phyloP scores from a whole-genome alignment of 2,797 vertebrate genomes.

The Sarcoramphus papa region DNA sequence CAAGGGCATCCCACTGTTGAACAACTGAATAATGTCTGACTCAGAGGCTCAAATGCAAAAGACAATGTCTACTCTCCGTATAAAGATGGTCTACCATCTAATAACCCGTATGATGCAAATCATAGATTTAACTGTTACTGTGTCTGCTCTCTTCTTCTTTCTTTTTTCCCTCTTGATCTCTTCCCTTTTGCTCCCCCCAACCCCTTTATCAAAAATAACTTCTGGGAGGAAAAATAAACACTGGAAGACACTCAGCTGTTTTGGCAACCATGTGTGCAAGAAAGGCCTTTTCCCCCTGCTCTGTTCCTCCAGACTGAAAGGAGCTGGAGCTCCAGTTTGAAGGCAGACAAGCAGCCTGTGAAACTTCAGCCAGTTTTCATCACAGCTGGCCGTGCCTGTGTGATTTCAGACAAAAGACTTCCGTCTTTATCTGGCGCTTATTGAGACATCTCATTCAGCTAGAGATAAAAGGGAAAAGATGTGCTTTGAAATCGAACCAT shows the following conservation, averaged over 20 bases:
- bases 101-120: not conserved
- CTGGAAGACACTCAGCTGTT: conserved; percentile 40
- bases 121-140: not conserved
- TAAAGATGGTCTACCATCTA: not conserved
- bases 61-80: too few species aligned
- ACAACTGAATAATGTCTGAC: not conserved
- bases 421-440: conserved; percentile 77
- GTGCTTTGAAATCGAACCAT: conserved; percentile 76
- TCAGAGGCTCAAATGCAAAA: not conserved
- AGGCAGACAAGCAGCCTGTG: conserved; percentile 75
- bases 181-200: not conserved
- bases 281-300: conserved; percentile 35
- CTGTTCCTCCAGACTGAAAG: conserved; percentile 55
- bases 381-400: conserved; percentile 75
- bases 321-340: conserved; percentile 42
- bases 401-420: conserved; percentile 78
- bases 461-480: conserved; percentile 76
- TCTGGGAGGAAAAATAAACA: conserved; percentile 43
- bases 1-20: not conserved
- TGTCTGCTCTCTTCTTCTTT: not conserved
- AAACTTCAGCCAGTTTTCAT: conserved; percentile 78
- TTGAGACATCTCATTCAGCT: conserved; percentile 79
- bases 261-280: conserved; percentile 42
- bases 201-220: conserved; percentile 47
- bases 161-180: not conserved